Evolutionary conservation across 2,888 invertebrate genomes (phyloP), one percentile per base, ranked within the genome.

Genomic region (Luperina testacea): DNA sequence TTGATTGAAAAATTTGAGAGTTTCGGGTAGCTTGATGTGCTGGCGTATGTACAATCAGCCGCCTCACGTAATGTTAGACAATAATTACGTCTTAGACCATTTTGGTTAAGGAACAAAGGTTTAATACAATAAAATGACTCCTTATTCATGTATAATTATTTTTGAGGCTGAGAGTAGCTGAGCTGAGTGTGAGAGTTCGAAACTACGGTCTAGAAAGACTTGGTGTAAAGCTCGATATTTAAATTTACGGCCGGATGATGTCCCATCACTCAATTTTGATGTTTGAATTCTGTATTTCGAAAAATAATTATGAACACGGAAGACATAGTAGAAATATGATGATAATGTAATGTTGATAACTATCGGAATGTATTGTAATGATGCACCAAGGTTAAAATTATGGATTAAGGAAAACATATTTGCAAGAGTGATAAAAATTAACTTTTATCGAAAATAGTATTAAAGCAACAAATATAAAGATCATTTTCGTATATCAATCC

Each of bases 401-500:
- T 27, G 48, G 48, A 70, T 15, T 1, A 20, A 71, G 32, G 51
- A 71, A 67, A 48, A 83, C 65, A 59, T 38, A 83, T 70, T 27
- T 27, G 32, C 42, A 65, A 0, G n/a, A 48, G 15, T 20, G n/a
- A 81, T 53, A 64, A 51, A 32, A 68, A 51, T 7, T 1, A 4
- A 7, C 7, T 24, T 42, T 42, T 20, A 38, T 45, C 4, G 32
- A 63, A 64, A 71, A 11, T 20, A 57, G 32, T 51, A 48, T 71
- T n/a, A 11, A 57, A 9, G 0, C 20, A 48, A 42, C 15, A 24
- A 38, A 9, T 57, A 81, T 81, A 82, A 82, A 76, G 69, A 77
- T 77, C 63, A 86, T 84, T 89, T 87, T 90, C 83, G 87, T 88
- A 81, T 85, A 88, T 63, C 86, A 78, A 81, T 65, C 72, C 59